Evolutionary conservation across 2,888 invertebrate species (phyloP).

Genomic region (Escarpia spicata): DNA sequence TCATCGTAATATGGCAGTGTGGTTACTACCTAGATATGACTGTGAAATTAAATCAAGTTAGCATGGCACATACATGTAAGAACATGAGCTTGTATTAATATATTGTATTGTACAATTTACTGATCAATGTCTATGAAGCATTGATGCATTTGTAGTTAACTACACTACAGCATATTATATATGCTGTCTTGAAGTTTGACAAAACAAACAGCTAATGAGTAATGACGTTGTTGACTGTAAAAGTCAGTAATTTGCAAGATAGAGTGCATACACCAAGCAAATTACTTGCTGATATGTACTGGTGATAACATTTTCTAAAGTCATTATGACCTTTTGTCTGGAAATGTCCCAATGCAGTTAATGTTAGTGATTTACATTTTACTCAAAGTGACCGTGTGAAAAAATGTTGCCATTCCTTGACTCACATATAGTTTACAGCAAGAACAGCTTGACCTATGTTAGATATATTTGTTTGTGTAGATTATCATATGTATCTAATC

Average conservation of each 20-base stretch:
- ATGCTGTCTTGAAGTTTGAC: not conserved
- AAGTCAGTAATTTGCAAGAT: not conserved
- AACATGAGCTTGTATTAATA: not conserved
- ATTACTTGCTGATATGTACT: not conserved
- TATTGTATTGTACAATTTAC: not conserved
- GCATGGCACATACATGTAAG: not conserved
- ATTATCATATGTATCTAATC: not conserved
- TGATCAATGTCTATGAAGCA: not conserved
- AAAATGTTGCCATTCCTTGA: not conserved
- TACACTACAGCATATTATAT: not conserved
- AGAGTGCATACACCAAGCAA: not conserved
- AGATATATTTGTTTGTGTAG: not conserved
- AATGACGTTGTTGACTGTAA: not conserved
- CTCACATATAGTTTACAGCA: not conserved
- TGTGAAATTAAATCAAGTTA: not conserved
- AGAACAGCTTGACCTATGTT: not conserved
- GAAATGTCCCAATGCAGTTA: not conserved
- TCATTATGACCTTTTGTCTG: not conserved
- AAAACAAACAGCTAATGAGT: not conserved
- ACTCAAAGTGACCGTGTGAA: conserved; percentile 9
- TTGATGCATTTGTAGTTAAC: not conserved
- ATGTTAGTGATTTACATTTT: not conserved
- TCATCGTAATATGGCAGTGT: not conserved
- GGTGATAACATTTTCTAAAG: not conserved
- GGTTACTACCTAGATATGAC: not conserved